Percentiles rank a stretch among this genome's conserved stretches.
These are phyloP conservation scores for Bursaphelenchus mucronatus DNA, from an alignment of 1,140 invertebrate genomes.

Conservation along the genomic window DNA sequence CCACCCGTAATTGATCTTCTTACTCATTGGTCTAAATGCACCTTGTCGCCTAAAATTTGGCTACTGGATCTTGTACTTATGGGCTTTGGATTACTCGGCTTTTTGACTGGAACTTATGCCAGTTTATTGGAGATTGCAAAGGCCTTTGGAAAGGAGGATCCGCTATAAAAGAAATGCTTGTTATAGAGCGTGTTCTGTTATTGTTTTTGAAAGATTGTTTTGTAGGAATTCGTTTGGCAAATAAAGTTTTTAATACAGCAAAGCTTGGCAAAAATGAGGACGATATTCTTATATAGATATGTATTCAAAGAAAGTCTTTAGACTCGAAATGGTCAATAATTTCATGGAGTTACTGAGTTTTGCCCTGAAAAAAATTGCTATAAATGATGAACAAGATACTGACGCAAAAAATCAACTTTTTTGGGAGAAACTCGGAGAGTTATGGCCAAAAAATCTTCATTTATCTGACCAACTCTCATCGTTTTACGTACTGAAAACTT, in stretches of 20 bases:
- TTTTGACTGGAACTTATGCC: slow-evolving; percentile 47
- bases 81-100: slow-evolving; percentile 36
- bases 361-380: no score
- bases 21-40: slow-evolving; percentile 27
- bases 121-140: slow-evolving; percentile 40
- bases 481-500: no score
- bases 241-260: background rate
- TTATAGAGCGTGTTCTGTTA: background rate
- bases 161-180: background rate
- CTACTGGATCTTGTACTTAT: slow-evolving; percentile 24
- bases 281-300: no score
- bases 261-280: slow-evolving; percentile 3
- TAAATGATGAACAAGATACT: no score
- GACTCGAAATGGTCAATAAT: background rate
- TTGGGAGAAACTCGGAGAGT: no score
- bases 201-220: slow-evolving; percentile 15
- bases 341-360: no score
- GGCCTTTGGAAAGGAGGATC: slow-evolving; percentile 23
- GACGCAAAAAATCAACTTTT: no score
- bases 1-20: slow-evolving; percentile 27
- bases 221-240: background rate
- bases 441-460: no score
- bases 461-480: no score
- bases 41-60: slow-evolving; percentile 22
- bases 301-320: background rate